Base-by-base conservation (phyloP, 2,888 invertebrate genomes). In the Conchocele bisecta region DNA sequence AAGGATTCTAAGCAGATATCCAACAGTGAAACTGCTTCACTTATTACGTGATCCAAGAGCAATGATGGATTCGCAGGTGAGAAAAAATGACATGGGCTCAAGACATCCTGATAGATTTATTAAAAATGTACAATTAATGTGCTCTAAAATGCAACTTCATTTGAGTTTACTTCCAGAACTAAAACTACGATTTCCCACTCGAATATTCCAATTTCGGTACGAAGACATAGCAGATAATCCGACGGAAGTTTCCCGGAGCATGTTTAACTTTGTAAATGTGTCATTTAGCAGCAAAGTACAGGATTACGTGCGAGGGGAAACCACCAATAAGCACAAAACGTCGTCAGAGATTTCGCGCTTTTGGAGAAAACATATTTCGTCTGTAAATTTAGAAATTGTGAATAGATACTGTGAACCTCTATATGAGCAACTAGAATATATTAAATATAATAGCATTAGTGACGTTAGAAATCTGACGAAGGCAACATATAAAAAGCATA, bases 1-100 rank as follows among this genome's bases (percentile, higher is more conserved):
- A 26, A 9, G 24, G 3, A 29, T 74, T 6, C 28, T 74, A 7
- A n/a, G 46, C 0, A 4, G n/a, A n/a, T 51, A 53, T 24, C 5
- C 6, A 2, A 60, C 65, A 17, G 33, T 74, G 9, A 69, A 51
- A 41, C 33, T 74, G 4, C 46, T 74, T 11, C 69, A 74, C 37
- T 44, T 74, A 9, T 24, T 74, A 3, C 46, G 74, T n/a, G 74
- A 74, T 44, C 74, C 74, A 3, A 59, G 74, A 2, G 74, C 74
- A 0, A 74, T 74, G 74, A 26, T 74, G 11, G 69, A 74, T 33
- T 74, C 74, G n/a, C 74, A 74, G 33, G 60, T 58, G 2, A 24
- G 69, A 13, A 69, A 69, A 41, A 37, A 44, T 17, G 69, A 74
- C 29, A 65, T 56, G 35, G 53, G 53, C 11, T 56, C 68, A 4